Base-by-base conservation (phyloP, 2,797 vertebrate species). In the Nyctibius grandis region DNA sequence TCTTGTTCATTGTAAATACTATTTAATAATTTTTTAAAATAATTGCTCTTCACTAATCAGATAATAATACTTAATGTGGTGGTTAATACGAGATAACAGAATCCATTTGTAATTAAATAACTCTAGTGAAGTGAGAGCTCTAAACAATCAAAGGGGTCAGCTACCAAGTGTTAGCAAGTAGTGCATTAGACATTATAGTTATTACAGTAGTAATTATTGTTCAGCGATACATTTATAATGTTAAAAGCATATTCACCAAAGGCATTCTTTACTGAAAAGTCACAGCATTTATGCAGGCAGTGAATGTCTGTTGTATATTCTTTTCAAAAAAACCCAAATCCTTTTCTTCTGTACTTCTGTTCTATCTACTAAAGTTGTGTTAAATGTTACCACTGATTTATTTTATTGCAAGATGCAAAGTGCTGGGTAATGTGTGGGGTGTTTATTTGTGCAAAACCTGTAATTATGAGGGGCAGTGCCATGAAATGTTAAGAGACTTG, bases 31-130 rank as follows among this genome's bases (percentile, higher is more conserved):
- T 40, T 91, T 92, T 95, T 45, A 74, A 26, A 95, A 36, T 81
- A 61, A 89, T 93, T 18, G 9, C 54, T 90, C 73, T 86, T 95
- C 48, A 69, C 78, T 97, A 84, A 96, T 97, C 42, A 12, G 68
- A 72, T 89, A 94, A 95, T 96, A 82, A 34, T 86, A 68, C 69
- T 93, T 87, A 65, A 77, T 94, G 21, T n/a, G 40, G 15, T 96
- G 40, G 48, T 70, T 97, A 94, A 94, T 88, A 54, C 17, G 60
- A 48, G 77, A 60, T 89, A 95, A 93, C 57, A 69, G 88, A 85
- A 92, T 91, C 73, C 63, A 75, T 96, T 95, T 95, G 53, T 96
- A 96, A 98, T 97, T 97, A 95, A 96, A 85, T 74, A 91, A 72
- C 42, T 50, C 70, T 69, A 65, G 56, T 54, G 57, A 75, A 85